phyloP scores from a whole-genome alignment of 2,113 vertebrate species.

The Chionis minor region DNA sequence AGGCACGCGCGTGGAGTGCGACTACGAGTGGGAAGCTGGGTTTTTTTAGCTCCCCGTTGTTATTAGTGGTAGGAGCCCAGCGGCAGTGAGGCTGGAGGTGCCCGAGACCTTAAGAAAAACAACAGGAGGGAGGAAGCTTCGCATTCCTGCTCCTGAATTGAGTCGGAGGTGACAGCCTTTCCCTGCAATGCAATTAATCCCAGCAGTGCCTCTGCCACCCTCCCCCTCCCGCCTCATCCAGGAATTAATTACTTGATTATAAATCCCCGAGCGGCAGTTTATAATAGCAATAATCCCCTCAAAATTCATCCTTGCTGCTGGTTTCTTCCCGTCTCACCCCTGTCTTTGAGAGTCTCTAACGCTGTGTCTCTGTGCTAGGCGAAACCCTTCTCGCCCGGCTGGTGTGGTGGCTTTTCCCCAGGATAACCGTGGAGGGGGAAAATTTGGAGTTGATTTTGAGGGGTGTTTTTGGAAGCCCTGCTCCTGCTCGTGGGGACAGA shows the following conservation, averaged over 20 bases:
- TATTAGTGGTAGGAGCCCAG: neutral
- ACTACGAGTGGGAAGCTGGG: neutral
- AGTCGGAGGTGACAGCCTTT: conserved; percentile 56
- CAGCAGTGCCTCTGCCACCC: conserved; percentile 26
- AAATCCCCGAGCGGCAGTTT: conserved; percentile 46
- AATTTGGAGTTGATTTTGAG: neutral
- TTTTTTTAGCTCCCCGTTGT: neutral
- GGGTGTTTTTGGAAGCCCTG: neutral
- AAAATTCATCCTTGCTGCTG: conserved; percentile 21
- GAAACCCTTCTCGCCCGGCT: accelerated
- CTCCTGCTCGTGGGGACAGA: neutral
- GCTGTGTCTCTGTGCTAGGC: accelerated
- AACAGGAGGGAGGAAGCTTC: conserved; percentile 10
- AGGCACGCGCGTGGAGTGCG: neutral
- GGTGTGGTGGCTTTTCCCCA: neutral
- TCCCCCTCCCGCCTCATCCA: conserved; percentile 50
- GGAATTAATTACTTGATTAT: conserved; percentile 74
- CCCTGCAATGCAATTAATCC: conserved; percentile 58
- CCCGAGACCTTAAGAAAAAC: conserved; percentile 11
- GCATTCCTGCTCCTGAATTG: conserved; percentile 20
- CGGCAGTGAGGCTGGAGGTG: neutral
- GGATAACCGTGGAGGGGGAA: accelerated
- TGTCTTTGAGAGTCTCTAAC: accelerated
- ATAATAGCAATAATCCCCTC: conserved; percentile 65
- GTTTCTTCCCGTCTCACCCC: neutral